phyloP scores from a whole-genome alignment of 1,140 invertebrate species.

The Bombus sibiricus region DNA sequence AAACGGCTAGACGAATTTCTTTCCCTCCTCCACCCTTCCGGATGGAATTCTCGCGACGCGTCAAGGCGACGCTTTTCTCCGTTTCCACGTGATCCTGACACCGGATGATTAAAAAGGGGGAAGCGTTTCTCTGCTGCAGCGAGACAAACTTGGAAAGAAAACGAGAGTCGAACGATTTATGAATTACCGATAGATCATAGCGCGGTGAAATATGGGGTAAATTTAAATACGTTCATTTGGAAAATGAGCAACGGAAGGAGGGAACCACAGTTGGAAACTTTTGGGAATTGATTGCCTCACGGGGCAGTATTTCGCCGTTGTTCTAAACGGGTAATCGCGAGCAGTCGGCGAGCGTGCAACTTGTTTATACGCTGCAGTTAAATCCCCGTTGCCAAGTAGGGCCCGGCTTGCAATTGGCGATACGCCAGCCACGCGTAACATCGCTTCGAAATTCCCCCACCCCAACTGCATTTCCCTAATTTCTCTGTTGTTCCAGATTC shows the following conservation, averaged over 20 bases:
- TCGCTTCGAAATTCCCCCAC: not conserved
- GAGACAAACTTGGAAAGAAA: too few relatives aligned
- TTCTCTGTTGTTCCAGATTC: not conserved
- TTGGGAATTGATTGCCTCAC: not conserved
- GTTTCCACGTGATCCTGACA: too few relatives aligned
- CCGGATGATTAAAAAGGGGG: too few relatives aligned
- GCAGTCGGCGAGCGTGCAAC: slow-evolving; percentile 13
- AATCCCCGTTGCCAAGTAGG: slow-evolving; percentile 16
- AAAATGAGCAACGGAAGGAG: not conserved
- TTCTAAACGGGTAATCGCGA: slow-evolving; percentile 21
- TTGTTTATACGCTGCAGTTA: slow-evolving; percentile 29
- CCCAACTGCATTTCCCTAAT: slow-evolving; percentile 16
- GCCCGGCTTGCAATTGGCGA: slow-evolving; percentile 16
- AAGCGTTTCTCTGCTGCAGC: too few relatives aligned
- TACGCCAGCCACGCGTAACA: slow-evolving; percentile 21
- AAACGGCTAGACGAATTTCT: slow-evolving; percentile 18
- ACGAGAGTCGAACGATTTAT: too few relatives aligned
- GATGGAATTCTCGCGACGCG: not conserved
- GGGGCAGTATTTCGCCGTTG: not conserved
- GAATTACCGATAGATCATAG: not conserved
- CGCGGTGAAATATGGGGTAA: not conserved
- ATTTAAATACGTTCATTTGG: not conserved
- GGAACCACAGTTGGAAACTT: not conserved
- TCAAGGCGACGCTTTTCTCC: not conserved
- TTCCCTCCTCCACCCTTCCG: not conserved